These are phyloP conservation scores for Peromyscus maniculatus DNA, from an alignment of 2,113 vertebrate species.

Conservation along the genomic window DNA sequence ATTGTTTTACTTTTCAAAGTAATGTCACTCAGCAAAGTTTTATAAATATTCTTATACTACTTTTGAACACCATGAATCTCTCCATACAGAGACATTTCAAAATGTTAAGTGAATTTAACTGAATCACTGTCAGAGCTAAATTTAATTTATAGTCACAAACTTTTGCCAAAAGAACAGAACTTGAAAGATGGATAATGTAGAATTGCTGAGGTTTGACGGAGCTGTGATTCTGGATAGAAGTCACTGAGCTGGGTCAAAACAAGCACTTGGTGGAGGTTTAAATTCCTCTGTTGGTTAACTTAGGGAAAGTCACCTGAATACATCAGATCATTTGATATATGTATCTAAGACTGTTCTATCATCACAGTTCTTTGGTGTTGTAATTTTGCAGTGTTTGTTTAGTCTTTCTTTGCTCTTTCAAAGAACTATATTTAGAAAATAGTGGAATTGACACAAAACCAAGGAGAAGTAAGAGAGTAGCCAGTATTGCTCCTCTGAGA, in stretches of 20 bases:
- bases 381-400: neutral
- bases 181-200: neutral
- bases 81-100: neutral
- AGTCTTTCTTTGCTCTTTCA: neutral
- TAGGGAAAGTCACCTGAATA: neutral
- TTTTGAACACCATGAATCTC: neutral
- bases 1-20: slow-evolving; percentile 20
- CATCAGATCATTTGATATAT: neutral
- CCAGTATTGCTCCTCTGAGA: neutral
- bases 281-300: neutral
- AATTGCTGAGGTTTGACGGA: neutral
- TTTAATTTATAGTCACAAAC: neutral
- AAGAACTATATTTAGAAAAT: neutral
- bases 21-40: neutral
- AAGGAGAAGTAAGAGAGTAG: neutral
- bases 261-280: neutral
- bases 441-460: neutral
- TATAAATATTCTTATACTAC: neutral
- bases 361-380: neutral
- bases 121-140: neutral
- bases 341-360: neutral
- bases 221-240: neutral
- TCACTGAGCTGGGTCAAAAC: neutral
- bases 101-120: slow-evolving; percentile 7
- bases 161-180: neutral